A percentile compares a stretch with the other conserved stretches of the same genome.
Evolutionary conservation across 1,140 invertebrate genomes (phyloP).

Genomic region (Aphaenogaster ashmeadi): DNA sequence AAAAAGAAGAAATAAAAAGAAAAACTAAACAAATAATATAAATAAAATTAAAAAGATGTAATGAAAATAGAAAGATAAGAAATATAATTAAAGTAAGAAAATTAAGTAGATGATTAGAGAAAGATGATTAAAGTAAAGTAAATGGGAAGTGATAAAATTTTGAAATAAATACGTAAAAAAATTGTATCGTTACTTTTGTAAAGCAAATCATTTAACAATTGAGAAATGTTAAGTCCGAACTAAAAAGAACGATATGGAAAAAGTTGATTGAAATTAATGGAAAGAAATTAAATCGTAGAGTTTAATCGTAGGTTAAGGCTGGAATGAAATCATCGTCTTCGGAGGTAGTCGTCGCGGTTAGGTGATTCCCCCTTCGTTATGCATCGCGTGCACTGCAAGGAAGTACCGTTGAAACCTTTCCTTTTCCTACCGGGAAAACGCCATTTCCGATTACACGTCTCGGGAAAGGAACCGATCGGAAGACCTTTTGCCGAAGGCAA

Average conservation of each 20-base stretch:
- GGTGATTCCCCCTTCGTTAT: conserved; percentile 51
- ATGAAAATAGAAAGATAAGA: neutral
- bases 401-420: conserved; percentile 58
- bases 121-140: neutral
- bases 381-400: conserved; percentile 40
- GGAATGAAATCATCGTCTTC: conserved; percentile 34
- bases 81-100: neutral
- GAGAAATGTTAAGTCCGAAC: neutral
- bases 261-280: neutral
- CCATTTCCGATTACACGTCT: conserved; percentile 18
- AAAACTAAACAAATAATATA: neutral
- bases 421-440: conserved; percentile 44
- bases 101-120: neutral
- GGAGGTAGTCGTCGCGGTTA: conserved; percentile 13
- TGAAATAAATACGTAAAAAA: neutral
- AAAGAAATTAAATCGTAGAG: conserved; percentile 5
- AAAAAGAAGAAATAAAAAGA: neutral
- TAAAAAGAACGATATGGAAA: neutral
- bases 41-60: neutral
- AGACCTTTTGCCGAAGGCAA: neutral
- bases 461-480: conserved; percentile 8
- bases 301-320: conserved; percentile 27
- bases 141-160: neutral
- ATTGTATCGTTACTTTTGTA: neutral
- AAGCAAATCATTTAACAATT: neutral